Conservation (phyloP, 2,888 invertebrate genomes). For the Nysson spinosus region DNA sequence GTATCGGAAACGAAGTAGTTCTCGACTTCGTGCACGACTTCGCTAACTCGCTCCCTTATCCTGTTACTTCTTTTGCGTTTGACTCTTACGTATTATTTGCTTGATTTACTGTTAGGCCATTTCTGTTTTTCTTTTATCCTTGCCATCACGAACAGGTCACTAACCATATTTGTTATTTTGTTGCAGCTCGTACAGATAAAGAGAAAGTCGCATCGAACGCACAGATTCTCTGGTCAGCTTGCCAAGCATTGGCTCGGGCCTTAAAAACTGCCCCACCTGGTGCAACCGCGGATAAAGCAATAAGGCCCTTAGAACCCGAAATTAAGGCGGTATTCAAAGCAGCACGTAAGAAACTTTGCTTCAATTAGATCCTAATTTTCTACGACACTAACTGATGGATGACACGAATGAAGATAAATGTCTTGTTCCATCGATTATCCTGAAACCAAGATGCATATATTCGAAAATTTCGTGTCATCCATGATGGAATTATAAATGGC, state of each 20-base stretch:
- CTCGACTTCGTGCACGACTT: neutral
- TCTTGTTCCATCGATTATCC: too few species aligned
- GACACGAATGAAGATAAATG: too few species aligned
- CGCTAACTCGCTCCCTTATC: slow-evolving; percentile 12
- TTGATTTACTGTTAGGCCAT: slow-evolving; percentile 25
- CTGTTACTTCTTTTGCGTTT: slow-evolving; percentile 26
- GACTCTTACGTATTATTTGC: slow-evolving; percentile 13
- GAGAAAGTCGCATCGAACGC: slow-evolving; percentile 88
- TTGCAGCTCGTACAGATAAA: slow-evolving; percentile 83
- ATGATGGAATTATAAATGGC: too few species aligned
- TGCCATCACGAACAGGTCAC: neutral
- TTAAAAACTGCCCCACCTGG: slow-evolving; percentile 83
- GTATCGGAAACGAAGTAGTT: slow-evolving; percentile 6
- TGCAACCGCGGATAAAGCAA: slow-evolving; percentile 79
- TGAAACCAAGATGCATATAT: too few species aligned
- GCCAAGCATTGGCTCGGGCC: slow-evolving; percentile 90
- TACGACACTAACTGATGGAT: too few species aligned
- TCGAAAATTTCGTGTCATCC: too few species aligned
- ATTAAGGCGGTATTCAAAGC: slow-evolving; percentile 86
- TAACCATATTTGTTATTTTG: neutral
- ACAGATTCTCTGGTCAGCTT: slow-evolving; percentile 96
- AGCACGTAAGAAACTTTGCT: slow-evolving; percentile 80
- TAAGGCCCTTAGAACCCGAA: slow-evolving; percentile 83
- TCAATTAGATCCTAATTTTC: neutral
- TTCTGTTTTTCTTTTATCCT: slow-evolving; percentile 9